Evolutionary conservation across 2,113 vertebrate species (phyloP).

Genomic region (Telmatochromis sp.): DNA sequence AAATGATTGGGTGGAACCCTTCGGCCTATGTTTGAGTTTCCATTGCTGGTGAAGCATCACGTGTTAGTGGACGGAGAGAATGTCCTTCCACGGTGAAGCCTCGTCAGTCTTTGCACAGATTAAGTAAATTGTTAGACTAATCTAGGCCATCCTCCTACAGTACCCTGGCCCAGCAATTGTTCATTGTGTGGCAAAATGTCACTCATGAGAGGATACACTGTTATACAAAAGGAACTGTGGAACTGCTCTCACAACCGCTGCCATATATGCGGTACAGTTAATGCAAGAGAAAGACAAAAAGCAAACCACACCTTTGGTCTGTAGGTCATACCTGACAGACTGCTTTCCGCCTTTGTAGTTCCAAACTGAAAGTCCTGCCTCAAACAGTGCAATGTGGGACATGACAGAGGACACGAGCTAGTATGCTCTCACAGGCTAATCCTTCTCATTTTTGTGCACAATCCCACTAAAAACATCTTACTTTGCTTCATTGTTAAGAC

Average conservation of each 20-base stretch:
- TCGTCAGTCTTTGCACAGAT: not conserved
- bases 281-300: not conserved
- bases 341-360: not conserved
- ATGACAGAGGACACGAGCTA: not conserved
- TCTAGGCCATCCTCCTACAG: not conserved
- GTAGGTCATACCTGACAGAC: not conserved
- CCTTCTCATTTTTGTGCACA: not conserved
- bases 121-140: not conserved
- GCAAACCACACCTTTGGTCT: not conserved
- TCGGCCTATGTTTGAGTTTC: conserved; percentile 23
- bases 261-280: not conserved
- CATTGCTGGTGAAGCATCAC: not conserved
- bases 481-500: not conserved
- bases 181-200: conserved; percentile 34
- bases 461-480: not conserved
- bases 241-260: not conserved
- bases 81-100: not conserved
- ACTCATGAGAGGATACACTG: not conserved
- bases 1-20: not conserved
- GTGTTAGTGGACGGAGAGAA: not conserved
- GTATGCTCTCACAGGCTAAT: not conserved
- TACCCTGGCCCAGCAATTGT: not conserved
- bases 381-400: not conserved
- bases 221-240: conserved; percentile 3
- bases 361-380: not conserved